Percentiles rank a stretch among this genome's conserved stretches.
These are phyloP conservation scores for Serripes groenlandicus DNA, from an alignment of 2,888 invertebrate genomes.

Conservation along the genomic window DNA sequence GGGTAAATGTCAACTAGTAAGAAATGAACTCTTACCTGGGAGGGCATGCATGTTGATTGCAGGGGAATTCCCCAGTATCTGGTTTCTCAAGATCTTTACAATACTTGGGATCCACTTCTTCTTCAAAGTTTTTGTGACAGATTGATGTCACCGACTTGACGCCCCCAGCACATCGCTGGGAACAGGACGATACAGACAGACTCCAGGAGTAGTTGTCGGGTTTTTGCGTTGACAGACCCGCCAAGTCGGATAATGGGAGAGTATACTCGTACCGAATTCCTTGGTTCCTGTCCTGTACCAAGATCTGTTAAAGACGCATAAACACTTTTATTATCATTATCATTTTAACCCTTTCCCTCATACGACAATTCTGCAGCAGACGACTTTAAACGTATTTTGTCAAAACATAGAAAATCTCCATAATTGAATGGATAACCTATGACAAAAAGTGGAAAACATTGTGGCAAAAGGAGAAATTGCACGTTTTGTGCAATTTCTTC, in stretches of 20 bases:
- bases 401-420: background rate
- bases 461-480: background rate
- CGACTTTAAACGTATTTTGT: background rate
- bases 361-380: no score
- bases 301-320: slow-evolving; percentile 63
- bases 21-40: no score
- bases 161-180: slow-evolving; percentile 96
- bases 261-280: slow-evolving; percentile 79
- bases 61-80: slow-evolving; percentile 86
- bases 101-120: slow-evolving; percentile 86
- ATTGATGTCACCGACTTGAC: slow-evolving; percentile 73
- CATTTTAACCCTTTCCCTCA: no score
- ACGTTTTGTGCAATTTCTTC: no score
- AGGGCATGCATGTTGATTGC: slow-evolving; percentile 92
- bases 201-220: slow-evolving; percentile 92
- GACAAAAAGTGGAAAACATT: background rate
- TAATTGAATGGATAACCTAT: background rate
- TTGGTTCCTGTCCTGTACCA: slow-evolving; percentile 79
- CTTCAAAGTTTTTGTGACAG: slow-evolving; percentile 76
- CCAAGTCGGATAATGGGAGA: slow-evolving; percentile 62
- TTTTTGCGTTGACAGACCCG: slow-evolving; percentile 36
- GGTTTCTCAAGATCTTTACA: slow-evolving; percentile 94
- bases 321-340: background rate
- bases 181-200: slow-evolving; percentile 92
- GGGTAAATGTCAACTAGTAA: no score